A percentile compares a stretch with the other conserved stretches of the same genome.
Evolutionary conservation across 1,140 invertebrate species (phyloP).

Genomic region (Odontomachus brunneus): DNA sequence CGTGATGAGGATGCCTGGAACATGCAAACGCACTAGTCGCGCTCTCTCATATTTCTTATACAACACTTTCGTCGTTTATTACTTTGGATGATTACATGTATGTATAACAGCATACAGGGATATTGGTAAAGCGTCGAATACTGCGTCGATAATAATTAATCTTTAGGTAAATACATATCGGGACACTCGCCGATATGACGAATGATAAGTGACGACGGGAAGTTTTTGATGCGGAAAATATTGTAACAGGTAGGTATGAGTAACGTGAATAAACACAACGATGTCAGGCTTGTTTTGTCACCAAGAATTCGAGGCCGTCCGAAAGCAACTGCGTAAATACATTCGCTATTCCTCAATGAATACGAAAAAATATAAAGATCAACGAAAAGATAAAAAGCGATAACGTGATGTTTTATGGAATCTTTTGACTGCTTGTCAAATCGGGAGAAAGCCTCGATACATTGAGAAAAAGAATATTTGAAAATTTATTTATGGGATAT

Average conservation of each 20-base stretch:
- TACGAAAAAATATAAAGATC: too few relatives aligned
- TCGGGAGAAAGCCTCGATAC: too few relatives aligned
- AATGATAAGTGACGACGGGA: neutral
- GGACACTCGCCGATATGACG: neutral
- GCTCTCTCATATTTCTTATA: neutral
- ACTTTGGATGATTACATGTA: neutral
- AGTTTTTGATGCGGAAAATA: conserved; percentile 16
- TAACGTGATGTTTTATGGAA: too few relatives aligned
- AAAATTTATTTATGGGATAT: too few relatives aligned
- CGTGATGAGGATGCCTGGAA: conserved; percentile 57
- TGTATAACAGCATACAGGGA: neutral
- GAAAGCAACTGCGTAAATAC: conserved; percentile 56
- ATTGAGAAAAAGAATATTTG: too few relatives aligned
- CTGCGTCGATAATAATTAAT: too few relatives aligned
- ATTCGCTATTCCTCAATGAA: neutral
- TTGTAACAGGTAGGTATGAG: neutral
- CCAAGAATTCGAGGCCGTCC: conserved; percentile 51
- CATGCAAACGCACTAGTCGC: conserved; percentile 13
- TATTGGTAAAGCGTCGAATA: too few relatives aligned
- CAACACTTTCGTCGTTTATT: neutral
- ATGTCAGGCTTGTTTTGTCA: conserved; percentile 25
- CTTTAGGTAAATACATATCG: neutral
- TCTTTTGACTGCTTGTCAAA: too few relatives aligned
- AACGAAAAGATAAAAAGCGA: too few relatives aligned
- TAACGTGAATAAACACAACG: conserved; percentile 2